phyloP scores from a whole-genome alignment of 1,140 invertebrate species.

The Streblospio benedicti region DNA sequence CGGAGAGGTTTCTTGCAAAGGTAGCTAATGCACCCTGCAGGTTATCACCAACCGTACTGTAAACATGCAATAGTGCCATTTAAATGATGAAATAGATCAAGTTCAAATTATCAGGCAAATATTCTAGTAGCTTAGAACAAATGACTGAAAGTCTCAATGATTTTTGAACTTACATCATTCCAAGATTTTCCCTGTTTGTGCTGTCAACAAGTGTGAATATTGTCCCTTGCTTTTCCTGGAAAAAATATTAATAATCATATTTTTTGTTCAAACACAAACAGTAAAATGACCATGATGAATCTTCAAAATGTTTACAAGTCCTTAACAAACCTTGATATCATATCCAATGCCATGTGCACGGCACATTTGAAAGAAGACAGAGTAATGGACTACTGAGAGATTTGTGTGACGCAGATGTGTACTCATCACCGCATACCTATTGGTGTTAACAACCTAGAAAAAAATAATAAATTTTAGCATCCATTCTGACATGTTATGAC shows the following conservation, averaged over 20 bases:
- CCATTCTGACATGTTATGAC: not conserved
- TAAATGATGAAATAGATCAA: not conserved
- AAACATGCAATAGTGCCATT: not conserved
- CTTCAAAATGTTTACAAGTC: not conserved
- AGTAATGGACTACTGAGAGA: constrained; percentile 46
- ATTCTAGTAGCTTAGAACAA: not conserved
- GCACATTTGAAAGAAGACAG: constrained; percentile 49
- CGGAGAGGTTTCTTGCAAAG: constrained; percentile 43
- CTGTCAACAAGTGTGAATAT: constrained; percentile 46
- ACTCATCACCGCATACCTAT: constrained; percentile 42
- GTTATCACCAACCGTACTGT: constrained; percentile 41
- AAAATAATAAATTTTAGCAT: constrained; percentile 1
- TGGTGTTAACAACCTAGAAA: constrained; percentile 23
- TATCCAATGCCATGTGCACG: constrained; percentile 47
- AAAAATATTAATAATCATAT: constrained; percentile 12
- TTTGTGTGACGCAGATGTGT: constrained; percentile 42
- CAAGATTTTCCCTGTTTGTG: constrained; percentile 42
- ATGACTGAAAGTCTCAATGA: not conserved
- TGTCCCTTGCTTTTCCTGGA: constrained; percentile 45
- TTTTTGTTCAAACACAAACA: not conserved
- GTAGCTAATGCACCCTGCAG: constrained; percentile 40
- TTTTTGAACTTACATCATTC: constrained; percentile 43
- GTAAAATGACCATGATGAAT: not conserved
- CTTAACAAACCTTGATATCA: constrained; percentile 43
- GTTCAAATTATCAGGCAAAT: not conserved